These are phyloP conservation scores for Plotosus lineatus DNA, from an alignment of 2,113 vertebrate genomes.

Conservation along the genomic window DNA sequence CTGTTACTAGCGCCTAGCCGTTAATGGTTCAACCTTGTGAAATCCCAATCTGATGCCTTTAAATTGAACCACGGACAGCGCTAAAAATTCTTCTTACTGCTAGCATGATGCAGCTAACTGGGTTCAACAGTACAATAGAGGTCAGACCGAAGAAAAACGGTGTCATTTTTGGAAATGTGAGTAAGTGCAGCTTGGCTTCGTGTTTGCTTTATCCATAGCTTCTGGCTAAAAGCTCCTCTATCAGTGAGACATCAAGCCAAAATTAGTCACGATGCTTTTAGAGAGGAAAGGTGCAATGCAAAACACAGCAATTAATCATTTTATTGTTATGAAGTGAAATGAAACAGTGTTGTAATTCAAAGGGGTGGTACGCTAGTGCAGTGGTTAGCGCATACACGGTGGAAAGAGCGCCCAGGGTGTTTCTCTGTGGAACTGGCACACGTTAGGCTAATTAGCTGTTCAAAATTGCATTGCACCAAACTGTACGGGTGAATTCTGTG, in stretches of 20 bases:
- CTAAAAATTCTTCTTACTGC: neutral
- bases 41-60: neutral
- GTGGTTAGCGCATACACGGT: too few species aligned
- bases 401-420: too few species aligned
- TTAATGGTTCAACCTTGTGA: constrained; percentile 15
- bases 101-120: neutral
- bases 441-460: too few species aligned
- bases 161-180: constrained; percentile 10
- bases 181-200: neutral
- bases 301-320: neutral
- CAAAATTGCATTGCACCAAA: too few species aligned
- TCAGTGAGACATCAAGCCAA: neutral
- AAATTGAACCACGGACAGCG: neutral
- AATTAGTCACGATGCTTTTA: constrained; percentile 7
- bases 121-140: neutral
- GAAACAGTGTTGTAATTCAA: neutral
- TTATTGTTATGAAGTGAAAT: neutral
- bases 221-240: neutral
- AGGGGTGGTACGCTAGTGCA: too few species aligned
- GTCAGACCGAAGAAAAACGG: constrained; percentile 10
- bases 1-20: neutral
- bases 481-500: too few species aligned
- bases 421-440: too few species aligned
- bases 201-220: constrained; percentile 2
- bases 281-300: neutral